These are phyloP conservation scores for Homarus americanus DNA, from an alignment of 1,140 invertebrate genomes.

Conservation along the genomic window DNA sequence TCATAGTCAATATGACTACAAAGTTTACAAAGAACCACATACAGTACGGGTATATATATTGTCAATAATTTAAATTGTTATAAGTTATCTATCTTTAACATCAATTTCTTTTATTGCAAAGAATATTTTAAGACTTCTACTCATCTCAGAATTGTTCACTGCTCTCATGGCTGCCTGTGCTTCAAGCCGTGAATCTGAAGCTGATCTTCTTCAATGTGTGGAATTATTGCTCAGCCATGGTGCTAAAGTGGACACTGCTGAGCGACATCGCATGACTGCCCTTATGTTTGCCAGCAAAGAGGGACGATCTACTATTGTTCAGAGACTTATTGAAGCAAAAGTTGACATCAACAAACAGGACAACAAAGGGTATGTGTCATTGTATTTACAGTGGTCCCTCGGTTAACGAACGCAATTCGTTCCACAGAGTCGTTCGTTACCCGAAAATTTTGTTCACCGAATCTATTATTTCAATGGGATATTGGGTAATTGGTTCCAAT, in stretches of 20 bases:
- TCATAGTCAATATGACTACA: too few relatives aligned
- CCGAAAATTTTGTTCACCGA: too few relatives aligned
- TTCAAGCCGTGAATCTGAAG: constrained; percentile 76
- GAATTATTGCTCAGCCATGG: constrained; percentile 78
- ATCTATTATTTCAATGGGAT: too few relatives aligned
- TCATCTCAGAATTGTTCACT: constrained; percentile 79
- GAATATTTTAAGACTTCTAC: not conserved
- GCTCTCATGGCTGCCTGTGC: constrained; percentile 81
- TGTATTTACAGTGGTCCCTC: too few relatives aligned
- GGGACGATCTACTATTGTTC: constrained; percentile 81
- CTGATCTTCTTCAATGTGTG: constrained; percentile 78
- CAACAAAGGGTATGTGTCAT: constrained; percentile 73
- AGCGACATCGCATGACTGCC: constrained; percentile 81
- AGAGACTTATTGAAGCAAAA: constrained; percentile 80
- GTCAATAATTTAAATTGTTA: too few relatives aligned
- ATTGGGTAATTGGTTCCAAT: too few relatives aligned
- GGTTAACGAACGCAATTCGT: too few relatives aligned
- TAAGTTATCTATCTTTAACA: not conserved
- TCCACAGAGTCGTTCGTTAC: too few relatives aligned
- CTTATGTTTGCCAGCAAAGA: constrained; percentile 84
- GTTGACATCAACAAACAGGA: constrained; percentile 82
- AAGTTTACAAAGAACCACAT: too few relatives aligned
- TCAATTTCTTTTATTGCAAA: not conserved
- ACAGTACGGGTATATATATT: too few relatives aligned
- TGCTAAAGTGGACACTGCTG: constrained; percentile 79